Evolutionary conservation across 1,140 invertebrate genomes (phyloP).

Genomic region (Listronotus oregonensis): DNA sequence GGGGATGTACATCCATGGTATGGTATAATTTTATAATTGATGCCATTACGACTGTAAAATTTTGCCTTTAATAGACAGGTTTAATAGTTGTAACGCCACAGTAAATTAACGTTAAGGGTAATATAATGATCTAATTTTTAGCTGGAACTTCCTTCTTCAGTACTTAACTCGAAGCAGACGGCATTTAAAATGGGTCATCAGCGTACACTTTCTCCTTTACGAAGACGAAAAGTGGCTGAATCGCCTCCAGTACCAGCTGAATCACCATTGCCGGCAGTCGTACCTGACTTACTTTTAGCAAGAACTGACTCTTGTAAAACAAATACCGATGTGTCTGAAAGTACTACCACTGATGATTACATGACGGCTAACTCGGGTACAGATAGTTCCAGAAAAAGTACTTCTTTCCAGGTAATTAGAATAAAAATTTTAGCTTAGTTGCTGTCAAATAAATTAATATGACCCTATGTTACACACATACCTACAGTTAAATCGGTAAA

Average conservation of each 20-base stretch:
- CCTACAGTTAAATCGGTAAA: no score
- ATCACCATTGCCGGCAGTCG: slow-evolving; percentile 47
- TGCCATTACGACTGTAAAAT: no score
- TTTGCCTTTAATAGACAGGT: no score
- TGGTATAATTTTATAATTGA: no score
- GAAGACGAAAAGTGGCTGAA: slow-evolving; percentile 4
- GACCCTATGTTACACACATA: no score
- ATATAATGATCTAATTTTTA: no score
- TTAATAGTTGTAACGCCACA: no score
- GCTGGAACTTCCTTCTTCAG: slow-evolving; percentile 8
- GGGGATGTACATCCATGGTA: no score
- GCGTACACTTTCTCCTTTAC: background rate
- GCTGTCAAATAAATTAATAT: no score
- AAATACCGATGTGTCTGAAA: slow-evolving; percentile 80
- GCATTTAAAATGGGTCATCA: slow-evolving; percentile 4
- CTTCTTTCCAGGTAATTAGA: slow-evolving; percentile 53
- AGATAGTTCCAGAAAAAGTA: slow-evolving; percentile 61
- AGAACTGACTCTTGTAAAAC: slow-evolving; percentile 74
- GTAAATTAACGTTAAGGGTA: no score
- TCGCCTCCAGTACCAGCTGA: slow-evolving; percentile 34
- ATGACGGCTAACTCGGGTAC: slow-evolving; percentile 81
- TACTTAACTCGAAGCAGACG: background rate
- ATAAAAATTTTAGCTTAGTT: no score
- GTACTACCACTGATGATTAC: slow-evolving; percentile 86
- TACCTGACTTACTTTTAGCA: slow-evolving; percentile 57